Evolutionary conservation across 2,888 invertebrate genomes (phyloP).

Genomic region (Branchipolynoe longqiensis): DNA sequence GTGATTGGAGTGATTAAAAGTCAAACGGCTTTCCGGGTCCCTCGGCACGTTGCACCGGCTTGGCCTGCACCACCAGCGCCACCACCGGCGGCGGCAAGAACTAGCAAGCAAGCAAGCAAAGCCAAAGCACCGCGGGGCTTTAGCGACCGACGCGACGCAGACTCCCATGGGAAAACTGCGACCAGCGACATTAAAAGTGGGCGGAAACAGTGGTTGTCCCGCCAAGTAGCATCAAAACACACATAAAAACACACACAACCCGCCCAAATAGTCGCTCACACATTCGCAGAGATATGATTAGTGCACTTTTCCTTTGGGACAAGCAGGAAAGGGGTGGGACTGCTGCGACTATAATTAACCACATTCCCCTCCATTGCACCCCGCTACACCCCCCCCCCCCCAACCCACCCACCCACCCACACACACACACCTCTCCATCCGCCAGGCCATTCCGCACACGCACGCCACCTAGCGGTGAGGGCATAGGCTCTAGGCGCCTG

Average conservation of each 20-base stretch:
- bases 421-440: not conserved
- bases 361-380: no score
- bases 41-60: not conserved
- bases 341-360: slow-evolving; percentile 20
- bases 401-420: not conserved
- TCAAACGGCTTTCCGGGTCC: slow-evolving; percentile 42
- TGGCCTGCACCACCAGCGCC: not conserved
- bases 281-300: slow-evolving; percentile 35
- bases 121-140: not conserved
- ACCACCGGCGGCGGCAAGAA: not conserved
- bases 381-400: not conserved
- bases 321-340: not conserved
- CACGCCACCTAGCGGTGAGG: not conserved
- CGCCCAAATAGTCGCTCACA: not conserved
- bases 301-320: not conserved
- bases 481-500: not conserved
- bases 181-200: slow-evolving; percentile 26
- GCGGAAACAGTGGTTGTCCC: no score
- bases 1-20: slow-evolving; percentile 53
- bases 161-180: not conserved
- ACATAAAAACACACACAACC: not conserved
- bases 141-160: not conserved
- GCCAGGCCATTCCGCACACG: not conserved
- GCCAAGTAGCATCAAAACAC: slow-evolving; percentile 18
- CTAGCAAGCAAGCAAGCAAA: not conserved